A percentile compares a stretch with the other conserved stretches of the same genome.
Conservation (phyloP, 2,888 invertebrate genomes). For the Fragum sueziense region DNA sequence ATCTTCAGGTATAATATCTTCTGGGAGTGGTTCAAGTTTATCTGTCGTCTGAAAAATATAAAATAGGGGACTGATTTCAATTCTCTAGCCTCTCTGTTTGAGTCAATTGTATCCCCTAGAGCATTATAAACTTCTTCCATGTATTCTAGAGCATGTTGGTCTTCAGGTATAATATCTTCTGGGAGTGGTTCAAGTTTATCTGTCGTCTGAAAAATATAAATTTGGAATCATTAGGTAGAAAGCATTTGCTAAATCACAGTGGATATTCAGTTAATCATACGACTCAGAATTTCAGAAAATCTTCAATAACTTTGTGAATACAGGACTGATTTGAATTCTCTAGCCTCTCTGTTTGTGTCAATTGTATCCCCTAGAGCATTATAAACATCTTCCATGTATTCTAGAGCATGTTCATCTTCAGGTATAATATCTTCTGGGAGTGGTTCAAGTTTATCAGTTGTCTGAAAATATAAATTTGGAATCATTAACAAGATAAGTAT, state of each 20-base stretch:
- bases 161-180: conserved; percentile 45
- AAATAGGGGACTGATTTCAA: conserved; percentile 87
- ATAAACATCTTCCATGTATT: conserved; percentile 64
- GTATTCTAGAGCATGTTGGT: conserved; percentile 63
- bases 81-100: conserved; percentile 86
- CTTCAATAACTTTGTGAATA: no score
- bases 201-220: conserved; percentile 70
- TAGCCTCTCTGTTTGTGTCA: conserved; percentile 84
- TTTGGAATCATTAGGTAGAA: no score
- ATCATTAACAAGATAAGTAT: no score
- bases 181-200: conserved; percentile 70
- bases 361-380: conserved; percentile 60
- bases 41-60: conserved; percentile 68
- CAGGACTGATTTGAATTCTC: no score
- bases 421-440: conserved; percentile 54
- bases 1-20: conserved; percentile 48
- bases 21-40: conserved; percentile 66
- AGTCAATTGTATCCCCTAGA: conserved; percentile 58
- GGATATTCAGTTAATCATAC: no score
- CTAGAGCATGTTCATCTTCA: conserved; percentile 58
- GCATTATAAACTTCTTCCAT: conserved; percentile 65
- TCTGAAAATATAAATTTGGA: no score
- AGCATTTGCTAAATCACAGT: no score
- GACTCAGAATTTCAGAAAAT: no score
- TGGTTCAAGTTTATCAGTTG: conserved; percentile 71